These are phyloP conservation scores for Lasioglossum marginatum DNA, from an alignment of 2,888 invertebrate genomes.

Conservation along the genomic window DNA sequence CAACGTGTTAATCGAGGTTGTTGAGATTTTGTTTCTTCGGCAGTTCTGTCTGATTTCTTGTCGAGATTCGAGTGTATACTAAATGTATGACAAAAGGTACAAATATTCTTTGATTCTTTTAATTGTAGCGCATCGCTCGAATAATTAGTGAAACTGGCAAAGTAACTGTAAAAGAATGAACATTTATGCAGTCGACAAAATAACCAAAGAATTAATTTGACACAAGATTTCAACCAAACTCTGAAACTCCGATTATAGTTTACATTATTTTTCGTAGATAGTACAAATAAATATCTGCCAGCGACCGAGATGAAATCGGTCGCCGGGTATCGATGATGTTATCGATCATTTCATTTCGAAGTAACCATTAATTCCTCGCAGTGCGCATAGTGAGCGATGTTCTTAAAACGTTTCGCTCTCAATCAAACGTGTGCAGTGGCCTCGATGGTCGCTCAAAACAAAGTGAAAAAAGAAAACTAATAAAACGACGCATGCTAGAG, in stretches of 20 bases:
- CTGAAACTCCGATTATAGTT: constrained; percentile 25
- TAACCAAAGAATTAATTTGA: not conserved
- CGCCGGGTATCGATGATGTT: not conserved
- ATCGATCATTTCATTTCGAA: constrained; percentile 14
- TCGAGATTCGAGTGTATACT: not conserved
- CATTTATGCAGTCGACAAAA: not conserved
- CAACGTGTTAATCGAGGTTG: not conserved
- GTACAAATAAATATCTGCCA: constrained; percentile 5
- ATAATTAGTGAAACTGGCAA: not conserved
- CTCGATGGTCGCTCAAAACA: not conserved
- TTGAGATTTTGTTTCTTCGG: not conserved
- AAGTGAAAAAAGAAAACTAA: not conserved
- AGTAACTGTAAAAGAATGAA: not conserved
- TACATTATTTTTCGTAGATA: constrained; percentile 29
- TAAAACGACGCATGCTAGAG: constrained; percentile 24
- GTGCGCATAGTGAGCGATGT: constrained; percentile 44
- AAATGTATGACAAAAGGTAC: not conserved
- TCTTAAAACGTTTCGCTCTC: constrained; percentile 69
- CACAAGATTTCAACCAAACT: constrained; percentile 15
- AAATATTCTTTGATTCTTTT: not conserved
- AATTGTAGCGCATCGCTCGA: not conserved
- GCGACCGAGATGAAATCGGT: constrained; percentile 10
- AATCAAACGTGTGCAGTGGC: constrained; percentile 23
- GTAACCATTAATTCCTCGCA: constrained; percentile 1
- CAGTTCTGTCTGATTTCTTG: not conserved